Conservation (phyloP, 2,888 invertebrate species). For the Hoplodrina ambigua region DNA sequence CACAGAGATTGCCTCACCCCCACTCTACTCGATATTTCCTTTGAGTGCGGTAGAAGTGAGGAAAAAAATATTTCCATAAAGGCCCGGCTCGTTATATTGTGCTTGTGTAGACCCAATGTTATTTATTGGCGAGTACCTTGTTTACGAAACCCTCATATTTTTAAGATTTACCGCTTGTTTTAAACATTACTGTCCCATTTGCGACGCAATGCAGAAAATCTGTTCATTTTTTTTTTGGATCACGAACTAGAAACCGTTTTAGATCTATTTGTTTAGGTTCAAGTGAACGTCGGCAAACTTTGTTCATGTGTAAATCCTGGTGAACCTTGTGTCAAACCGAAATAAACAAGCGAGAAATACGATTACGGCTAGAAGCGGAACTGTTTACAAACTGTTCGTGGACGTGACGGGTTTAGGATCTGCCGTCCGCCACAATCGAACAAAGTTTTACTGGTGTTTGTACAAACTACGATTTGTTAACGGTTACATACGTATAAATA, state of each 20-base stretch:
- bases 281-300: slow-evolving; percentile 71
- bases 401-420: slow-evolving; percentile 73
- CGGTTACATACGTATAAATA: slow-evolving; percentile 67
- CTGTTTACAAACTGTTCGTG: slow-evolving; percentile 82
- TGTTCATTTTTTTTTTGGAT: slow-evolving; percentile 59
- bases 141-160: slow-evolving; percentile 75
- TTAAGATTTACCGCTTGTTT: slow-evolving; percentile 74
- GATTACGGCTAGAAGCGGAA: slow-evolving; percentile 79
- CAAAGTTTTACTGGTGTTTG: slow-evolving; percentile 72
- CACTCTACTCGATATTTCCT: slow-evolving; percentile 52
- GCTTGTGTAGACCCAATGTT: slow-evolving; percentile 64
- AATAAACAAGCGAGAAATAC: slow-evolving; percentile 82
- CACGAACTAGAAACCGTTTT: slow-evolving; percentile 40
- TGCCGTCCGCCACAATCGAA: slow-evolving; percentile 66
- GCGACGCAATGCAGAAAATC: slow-evolving; percentile 58
- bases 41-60: slow-evolving; percentile 54
- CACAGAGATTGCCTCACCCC: slow-evolving; percentile 42
- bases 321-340: slow-evolving; percentile 78
- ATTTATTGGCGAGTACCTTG: slow-evolving; percentile 76
- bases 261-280: slow-evolving; percentile 66
- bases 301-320: slow-evolving; percentile 71
- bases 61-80: slow-evolving; percentile 66
- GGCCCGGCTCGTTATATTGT: slow-evolving; percentile 66
- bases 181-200: slow-evolving; percentile 72
- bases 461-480: slow-evolving; percentile 71